Conservation (phyloP, 2,113 vertebrate species). For the Cromileptes altivelis region DNA sequence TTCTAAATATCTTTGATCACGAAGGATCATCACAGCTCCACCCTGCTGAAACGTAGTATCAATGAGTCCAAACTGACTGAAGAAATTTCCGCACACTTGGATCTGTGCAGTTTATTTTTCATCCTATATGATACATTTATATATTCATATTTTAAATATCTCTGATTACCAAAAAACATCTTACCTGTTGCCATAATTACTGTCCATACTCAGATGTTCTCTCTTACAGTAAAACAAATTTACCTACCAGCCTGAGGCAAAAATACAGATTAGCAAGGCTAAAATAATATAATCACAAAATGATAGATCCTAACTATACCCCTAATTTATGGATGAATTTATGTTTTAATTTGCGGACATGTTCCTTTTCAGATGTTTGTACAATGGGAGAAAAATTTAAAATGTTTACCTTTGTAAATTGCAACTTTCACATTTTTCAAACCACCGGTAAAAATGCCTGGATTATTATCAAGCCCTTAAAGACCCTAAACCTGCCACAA, state of each 20-base stretch:
- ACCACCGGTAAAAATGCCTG: slow-evolving; percentile 9
- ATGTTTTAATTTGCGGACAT: neutral
- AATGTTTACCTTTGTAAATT: neutral
- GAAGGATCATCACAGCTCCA: too few relatives aligned
- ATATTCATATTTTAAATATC: too few relatives aligned
- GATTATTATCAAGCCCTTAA: slow-evolving; percentile 39
- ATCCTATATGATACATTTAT: too few relatives aligned
- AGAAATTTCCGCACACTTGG: too few relatives aligned
- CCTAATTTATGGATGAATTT: neutral
- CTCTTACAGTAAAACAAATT: too few relatives aligned
- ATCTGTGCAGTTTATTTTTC: too few relatives aligned
- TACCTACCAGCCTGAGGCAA: neutral
- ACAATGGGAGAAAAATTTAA: neutral
- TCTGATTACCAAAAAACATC: too few relatives aligned
- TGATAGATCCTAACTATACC: neutral
- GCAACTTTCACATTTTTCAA: slow-evolving; percentile 15
- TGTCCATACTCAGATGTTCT: neutral
- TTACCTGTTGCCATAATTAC: neutral
- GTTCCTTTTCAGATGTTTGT: neutral
- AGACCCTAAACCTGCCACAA: slow-evolving; percentile 56
- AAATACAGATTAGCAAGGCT: neutral
- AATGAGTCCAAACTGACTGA: too few relatives aligned
- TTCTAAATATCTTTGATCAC: neutral
- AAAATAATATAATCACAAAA: slow-evolving; percentile 9
- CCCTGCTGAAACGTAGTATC: too few relatives aligned